These are phyloP conservation scores for Rosalia funebris DNA, from an alignment of 2,888 invertebrate species.

Conservation along the genomic window DNA sequence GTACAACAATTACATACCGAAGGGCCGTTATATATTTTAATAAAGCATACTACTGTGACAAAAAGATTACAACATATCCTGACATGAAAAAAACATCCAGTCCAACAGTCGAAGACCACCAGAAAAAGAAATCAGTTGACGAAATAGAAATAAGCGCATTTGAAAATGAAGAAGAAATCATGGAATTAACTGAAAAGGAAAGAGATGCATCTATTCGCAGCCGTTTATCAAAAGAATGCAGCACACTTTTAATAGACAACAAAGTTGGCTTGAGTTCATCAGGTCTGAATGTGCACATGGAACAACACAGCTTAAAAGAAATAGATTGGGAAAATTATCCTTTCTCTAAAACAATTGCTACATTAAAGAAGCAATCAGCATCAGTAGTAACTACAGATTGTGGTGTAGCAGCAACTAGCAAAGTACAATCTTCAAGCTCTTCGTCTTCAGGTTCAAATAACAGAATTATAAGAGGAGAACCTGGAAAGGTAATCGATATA, in stretches of 20 bases:
- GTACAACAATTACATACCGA: neutral
- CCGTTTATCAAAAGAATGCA: constrained; percentile 44
- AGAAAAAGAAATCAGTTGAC: constrained; percentile 22
- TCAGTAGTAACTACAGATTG: neutral
- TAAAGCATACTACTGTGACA: constrained; percentile 12
- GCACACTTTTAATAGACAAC: constrained; percentile 21
- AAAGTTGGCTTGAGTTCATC: constrained; percentile 25
- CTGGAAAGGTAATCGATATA: constrained; percentile 75
- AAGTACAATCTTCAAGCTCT: neutral
- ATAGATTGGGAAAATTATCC: constrained; percentile 24
- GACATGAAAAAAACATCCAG: constrained; percentile 2
- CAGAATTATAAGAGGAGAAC: constrained; percentile 68
- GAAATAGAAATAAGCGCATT: constrained; percentile 14
- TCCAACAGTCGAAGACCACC: constrained; percentile 8
- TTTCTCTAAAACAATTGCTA: constrained; percentile 8
- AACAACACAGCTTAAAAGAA: constrained; percentile 18
- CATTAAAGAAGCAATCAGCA: neutral
- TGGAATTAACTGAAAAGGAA: constrained; percentile 39
- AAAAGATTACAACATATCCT: no score
- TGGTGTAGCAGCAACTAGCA: neutral
- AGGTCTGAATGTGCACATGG: constrained; percentile 32
- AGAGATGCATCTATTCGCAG: constrained; percentile 40
- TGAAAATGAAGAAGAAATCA: constrained; percentile 27
- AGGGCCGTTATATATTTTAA: neutral
- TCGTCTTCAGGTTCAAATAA: constrained; percentile 1